Percentiles rank a stretch among this genome's conserved stretches.
Conservation (phyloP, 2,797 vertebrate species). For the Sternarchorhynchus goeldii region DNA sequence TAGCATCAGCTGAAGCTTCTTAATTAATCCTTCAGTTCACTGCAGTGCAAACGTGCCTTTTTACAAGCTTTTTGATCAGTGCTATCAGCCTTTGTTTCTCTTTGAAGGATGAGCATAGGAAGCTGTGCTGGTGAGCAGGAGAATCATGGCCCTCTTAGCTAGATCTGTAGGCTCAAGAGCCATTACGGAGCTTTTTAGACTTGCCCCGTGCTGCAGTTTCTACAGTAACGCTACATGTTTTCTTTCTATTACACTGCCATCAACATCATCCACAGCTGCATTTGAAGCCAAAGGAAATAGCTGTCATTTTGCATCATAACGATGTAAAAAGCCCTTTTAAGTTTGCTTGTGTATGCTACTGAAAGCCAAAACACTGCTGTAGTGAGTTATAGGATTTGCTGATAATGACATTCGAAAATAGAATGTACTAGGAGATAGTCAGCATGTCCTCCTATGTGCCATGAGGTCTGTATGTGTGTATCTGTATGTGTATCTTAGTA, state of each 20-base stretch:
- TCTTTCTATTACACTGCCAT: slow-evolving; percentile 39
- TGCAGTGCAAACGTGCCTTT: background rate
- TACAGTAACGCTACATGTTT: slow-evolving; percentile 42
- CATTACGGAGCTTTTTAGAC: slow-evolving; percentile 43
- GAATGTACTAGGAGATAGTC: slow-evolving; percentile 5
- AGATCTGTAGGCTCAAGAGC: slow-evolving; percentile 28
- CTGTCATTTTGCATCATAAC: slow-evolving; percentile 39
- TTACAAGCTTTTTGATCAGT: background rate
- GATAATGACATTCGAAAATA: slow-evolving; percentile 15
- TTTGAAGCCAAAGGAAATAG: slow-evolving; percentile 37
- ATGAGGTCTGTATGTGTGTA: background rate
- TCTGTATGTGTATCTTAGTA: background rate
- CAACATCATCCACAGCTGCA: slow-evolving; percentile 27
- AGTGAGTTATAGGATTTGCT: slow-evolving; percentile 3
- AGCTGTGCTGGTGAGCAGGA: slow-evolving; percentile 5
- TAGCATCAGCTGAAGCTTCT: background rate
- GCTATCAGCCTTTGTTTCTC: background rate
- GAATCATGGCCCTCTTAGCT: slow-evolving; percentile 34
- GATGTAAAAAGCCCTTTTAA: slow-evolving; percentile 32
- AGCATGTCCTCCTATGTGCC: background rate
- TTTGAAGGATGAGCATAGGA: slow-evolving; percentile 6
- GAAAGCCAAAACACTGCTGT: slow-evolving; percentile 17
- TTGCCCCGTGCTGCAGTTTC: slow-evolving; percentile 31
- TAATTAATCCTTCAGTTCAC: background rate
- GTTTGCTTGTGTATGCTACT: slow-evolving; percentile 18